A percentile compares a stretch with the other conserved stretches of the same genome.
These are phyloP conservation scores for Eupithecia dodoneata DNA, from an alignment of 2,888 invertebrate species.

Conservation along the genomic window DNA sequence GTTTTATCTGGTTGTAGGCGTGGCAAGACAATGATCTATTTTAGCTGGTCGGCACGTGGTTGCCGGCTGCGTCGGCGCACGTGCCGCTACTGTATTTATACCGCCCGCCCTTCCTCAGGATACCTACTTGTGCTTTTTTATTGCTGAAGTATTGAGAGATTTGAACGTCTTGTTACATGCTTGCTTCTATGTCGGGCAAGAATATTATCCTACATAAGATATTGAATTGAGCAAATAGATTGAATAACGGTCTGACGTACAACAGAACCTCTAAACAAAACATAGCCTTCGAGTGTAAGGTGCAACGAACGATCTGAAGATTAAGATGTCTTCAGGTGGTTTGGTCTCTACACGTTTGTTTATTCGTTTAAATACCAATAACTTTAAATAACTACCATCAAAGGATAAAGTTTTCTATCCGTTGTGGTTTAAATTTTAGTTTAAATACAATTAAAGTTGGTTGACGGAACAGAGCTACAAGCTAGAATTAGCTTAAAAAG, in stretches of 20 bases:
- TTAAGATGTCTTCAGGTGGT: background rate
- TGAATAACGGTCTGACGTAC: background rate
- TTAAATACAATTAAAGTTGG: background rate
- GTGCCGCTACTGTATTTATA: conserved; percentile 77
- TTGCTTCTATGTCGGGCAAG: background rate
- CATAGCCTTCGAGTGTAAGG: background rate
- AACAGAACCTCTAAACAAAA: background rate
- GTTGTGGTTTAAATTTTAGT: background rate
- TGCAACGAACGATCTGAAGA: background rate
- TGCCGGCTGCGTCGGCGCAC: conserved; percentile 80
- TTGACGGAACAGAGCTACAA: background rate
- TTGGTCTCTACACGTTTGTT: background rate
- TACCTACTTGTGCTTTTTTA: conserved; percentile 34
- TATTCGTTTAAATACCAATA: background rate
- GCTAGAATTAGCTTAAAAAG: too few relatives aligned
- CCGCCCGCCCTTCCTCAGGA: conserved; percentile 66
- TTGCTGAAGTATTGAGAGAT: conserved; percentile 24
- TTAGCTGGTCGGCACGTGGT: conserved; percentile 80
- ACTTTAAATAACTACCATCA: background rate
- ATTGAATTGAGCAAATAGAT: background rate
- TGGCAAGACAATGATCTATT: conserved; percentile 83
- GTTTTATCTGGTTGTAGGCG: conserved; percentile 81
- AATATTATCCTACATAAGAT: background rate
- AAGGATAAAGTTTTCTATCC: background rate
- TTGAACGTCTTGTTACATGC: conserved; percentile 11